Evolutionary conservation across 2,797 vertebrate genomes (phyloP), one percentile per base, ranked within the genome.

Genomic region (Xenopus petersii): DNA sequence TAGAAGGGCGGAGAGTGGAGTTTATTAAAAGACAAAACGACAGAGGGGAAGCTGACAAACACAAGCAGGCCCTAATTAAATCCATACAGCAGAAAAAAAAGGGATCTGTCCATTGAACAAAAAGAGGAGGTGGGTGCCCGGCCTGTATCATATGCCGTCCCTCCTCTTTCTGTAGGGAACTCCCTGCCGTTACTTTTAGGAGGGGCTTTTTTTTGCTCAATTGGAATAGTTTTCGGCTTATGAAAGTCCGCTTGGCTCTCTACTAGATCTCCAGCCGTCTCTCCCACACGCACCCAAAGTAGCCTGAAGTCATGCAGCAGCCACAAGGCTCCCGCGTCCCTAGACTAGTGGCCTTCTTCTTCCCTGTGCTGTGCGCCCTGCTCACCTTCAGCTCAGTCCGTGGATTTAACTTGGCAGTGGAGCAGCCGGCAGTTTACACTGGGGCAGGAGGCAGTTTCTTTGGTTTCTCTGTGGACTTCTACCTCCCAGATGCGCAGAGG

Each of bases 381-480:
- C 80, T 33, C 67, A 74, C 70, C 21, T 71, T 77, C 7, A 74
- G 74, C 26, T 10, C 77, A 63, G 78, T 73, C 54, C 71, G 81
- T 71, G 93, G 91, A 71, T 96, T 96, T 89, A 97, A 96, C 84
- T 76, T 97, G 83, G 95, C 95, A 82, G 88, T 90, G 81, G 91
- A 94, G 79, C 90, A 86, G 75, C 94, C 94, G 1, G 71, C 85
- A 2, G 87, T 92, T 64, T 94, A 95, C 80, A 87, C 86, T 36
- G 95, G 95, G 88, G 91, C 94, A 24, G 80, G 81, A 0, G 93
- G 93, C 66, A 96, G 94, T 88, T 91, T 94, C 81, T 97, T 96
- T 82, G 95, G 95, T 82, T 97, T 95, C 74, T 92, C 95, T 0
- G 89, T 96, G 81, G 95, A 96, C 82, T 97, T 96, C 87, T 96